Evolutionary conservation across 2,113 vertebrate species (phyloP), one percentile per base, ranked within the genome.

Genomic region (Hyaena hyaena): DNA sequence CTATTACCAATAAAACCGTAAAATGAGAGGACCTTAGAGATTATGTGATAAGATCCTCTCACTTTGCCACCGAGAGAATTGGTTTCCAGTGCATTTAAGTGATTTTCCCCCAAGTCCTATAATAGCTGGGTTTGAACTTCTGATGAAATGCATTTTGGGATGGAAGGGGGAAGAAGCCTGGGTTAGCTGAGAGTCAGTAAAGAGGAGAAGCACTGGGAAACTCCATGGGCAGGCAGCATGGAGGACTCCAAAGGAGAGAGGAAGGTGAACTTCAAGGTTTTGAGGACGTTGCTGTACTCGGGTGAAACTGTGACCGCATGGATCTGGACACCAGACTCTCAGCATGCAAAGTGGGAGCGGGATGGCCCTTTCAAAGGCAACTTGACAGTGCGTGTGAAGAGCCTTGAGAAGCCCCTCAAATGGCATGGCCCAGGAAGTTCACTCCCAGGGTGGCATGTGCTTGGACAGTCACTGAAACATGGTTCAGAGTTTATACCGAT

Each of bases 221-320:
- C 1, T 2, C 8, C 11, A 16, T 2, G 0, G 26, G 8, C 14
- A 10, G n/a, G 16, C 45, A 28, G 19, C 21, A 5, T 2, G 1
- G 11, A 80, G 39, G 7, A 15, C 61, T 24, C 21, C 4, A 15
- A 10, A 24, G 23, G 33, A 24, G 10, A 35, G n/a, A 93, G 16
- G 28, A 48, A 10, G 23, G 33, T 17, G 45, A 39, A 3, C 23
- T 26, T 6, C 11, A 33, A 26, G 26, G 1, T 31, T 73, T 35
- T 15, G 43, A 33, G 45, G 82, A n/a, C 7, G 5, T 31, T 23
- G 0, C 4, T 5, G 8, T 8, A 23, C 10, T 33, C 16, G 0
- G 0, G 21, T 2, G 19, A 84, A 24, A 65, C 69, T 23, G 23
- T 17, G 33, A 16, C 0, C 7, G 5, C 24, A 28, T 17, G n/a